Conservation (phyloP, 2,888 invertebrate genomes). For the Hedya salicella region DNA sequence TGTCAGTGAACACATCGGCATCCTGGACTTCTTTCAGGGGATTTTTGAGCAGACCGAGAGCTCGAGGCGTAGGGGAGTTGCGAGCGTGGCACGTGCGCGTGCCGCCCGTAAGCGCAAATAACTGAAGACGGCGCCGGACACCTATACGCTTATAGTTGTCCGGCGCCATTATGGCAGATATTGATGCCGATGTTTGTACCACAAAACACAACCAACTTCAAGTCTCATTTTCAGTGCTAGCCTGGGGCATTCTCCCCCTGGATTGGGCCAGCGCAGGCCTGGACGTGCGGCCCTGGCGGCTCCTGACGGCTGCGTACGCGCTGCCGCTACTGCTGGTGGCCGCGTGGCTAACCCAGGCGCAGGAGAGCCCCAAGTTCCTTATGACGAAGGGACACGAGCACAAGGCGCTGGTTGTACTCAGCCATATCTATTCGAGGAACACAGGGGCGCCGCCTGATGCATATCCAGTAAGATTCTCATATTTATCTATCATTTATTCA, state of each 20-base stretch:
- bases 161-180: too few species aligned
- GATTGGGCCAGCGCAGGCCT: slow-evolving; percentile 68
- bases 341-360: slow-evolving; percentile 67
- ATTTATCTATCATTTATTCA: too few species aligned
- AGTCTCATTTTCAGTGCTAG: slow-evolving; percentile 85
- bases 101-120: too few species aligned
- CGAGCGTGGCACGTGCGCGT: too few species aligned
- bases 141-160: too few species aligned
- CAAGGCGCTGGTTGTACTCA: slow-evolving; percentile 81
- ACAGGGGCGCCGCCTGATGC: slow-evolving; percentile 58
- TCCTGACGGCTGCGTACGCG: slow-evolving; percentile 87
- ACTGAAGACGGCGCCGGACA: too few species aligned
- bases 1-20: too few species aligned
- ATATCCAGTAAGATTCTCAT: slow-evolving; percentile 66
- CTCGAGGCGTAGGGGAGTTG: too few species aligned
- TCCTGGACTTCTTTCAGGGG: too few species aligned
- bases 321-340: slow-evolving; percentile 84
- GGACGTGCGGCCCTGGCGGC: slow-evolving; percentile 88
- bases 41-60: too few species aligned
- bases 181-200: too few species aligned
- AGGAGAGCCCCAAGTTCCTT: slow-evolving; percentile 92
- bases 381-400: slow-evolving; percentile 85
- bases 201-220: too few species aligned
- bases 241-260: slow-evolving; percentile 87
- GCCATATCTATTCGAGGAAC: slow-evolving; percentile 65